Base-by-base conservation (phyloP, 2,888 invertebrate genomes). In the Luperina testacea region DNA sequence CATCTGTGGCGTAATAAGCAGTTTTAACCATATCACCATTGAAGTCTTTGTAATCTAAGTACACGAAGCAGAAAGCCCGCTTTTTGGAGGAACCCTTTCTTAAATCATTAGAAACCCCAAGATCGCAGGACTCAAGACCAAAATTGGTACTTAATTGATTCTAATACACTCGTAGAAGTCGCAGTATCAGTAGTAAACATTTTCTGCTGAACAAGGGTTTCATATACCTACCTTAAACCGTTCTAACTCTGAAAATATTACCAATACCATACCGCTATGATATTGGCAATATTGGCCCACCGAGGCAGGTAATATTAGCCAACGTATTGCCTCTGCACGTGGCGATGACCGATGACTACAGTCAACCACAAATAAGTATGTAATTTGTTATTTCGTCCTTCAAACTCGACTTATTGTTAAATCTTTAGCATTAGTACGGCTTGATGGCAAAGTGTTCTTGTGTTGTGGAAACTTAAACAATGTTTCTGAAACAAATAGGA, bases 331-430 rank as follows among this genome's bases (percentile, higher is more conserved):
- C 45, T 15, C 8, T 42, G 3, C 78, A 74, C 70, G 73, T 77
- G 67, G 24, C 77, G 65, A 17, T 77, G 84, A 67, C 75, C 85
- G 59, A 32, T 57, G 73, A 71, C 72, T 32, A 20, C 51, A 61
- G 42, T 67, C 75, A 68, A 53, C 57, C 57, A 61, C 72, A 63
- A 77, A 77, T 51, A 67, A 79, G 67, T n/a, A n/a, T n/a, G n/a
- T 72, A 71, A 78, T 78, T 86, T 74, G 84, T 86, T 77, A 74
- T 59, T 75, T 77, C 65, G 76, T 73, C 84, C 76, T 84, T 63
- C 63, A 81, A 76, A 77, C 63, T 69, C 70, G 73, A 81, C 76
- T 82, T 72, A 84, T 68, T 83, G 68, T 53, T 79, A 76, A 83
- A 78, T 79, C 75, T 76, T 69, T 61, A 73, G 80, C 81, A 81